A percentile compares a stretch with the other conserved stretches of the same genome.
Conservation (phyloP, 2,797 vertebrate species). For the Antennarius maculatus region DNA sequence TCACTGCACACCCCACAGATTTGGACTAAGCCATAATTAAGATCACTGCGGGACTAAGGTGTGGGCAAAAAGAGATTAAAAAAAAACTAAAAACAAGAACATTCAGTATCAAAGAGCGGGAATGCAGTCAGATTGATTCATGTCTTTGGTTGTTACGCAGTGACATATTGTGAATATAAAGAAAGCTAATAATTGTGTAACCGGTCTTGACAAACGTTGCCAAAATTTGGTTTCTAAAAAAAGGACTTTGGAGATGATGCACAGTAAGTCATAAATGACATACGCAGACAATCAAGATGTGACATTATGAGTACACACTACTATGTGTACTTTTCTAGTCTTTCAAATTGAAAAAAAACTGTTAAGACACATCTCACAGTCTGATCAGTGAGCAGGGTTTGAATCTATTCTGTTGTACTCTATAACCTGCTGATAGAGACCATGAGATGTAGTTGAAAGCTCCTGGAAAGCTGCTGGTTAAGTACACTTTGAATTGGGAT, state of each 20-base stretch:
- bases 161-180: constrained; percentile 15
- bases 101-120: constrained; percentile 33
- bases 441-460: not conserved
- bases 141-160: constrained; percentile 36
- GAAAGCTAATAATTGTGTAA: constrained; percentile 31
- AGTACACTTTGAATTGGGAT: too few species aligned
- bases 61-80: constrained; percentile 66
- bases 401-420: not conserved
- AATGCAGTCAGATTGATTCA: constrained; percentile 52
- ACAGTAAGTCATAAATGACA: not conserved
- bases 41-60: constrained; percentile 29
- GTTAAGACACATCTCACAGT: not conserved
- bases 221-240: not conserved
- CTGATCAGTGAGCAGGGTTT: not conserved
- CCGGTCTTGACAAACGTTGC: constrained; percentile 14
- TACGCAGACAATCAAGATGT: not conserved
- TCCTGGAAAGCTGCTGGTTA: too few species aligned
- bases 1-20: constrained; percentile 52
- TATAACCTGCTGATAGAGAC: not conserved
- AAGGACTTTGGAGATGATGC: not conserved
- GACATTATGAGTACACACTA: too few species aligned
- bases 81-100: constrained; percentile 41
- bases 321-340: not conserved
- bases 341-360: not conserved
- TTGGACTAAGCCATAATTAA: constrained; percentile 56